A percentile compares a stretch with the other conserved stretches of the same genome.
Conservation (phyloP, 2,797 vertebrate genomes). For the Epinephelus awoara region DNA sequence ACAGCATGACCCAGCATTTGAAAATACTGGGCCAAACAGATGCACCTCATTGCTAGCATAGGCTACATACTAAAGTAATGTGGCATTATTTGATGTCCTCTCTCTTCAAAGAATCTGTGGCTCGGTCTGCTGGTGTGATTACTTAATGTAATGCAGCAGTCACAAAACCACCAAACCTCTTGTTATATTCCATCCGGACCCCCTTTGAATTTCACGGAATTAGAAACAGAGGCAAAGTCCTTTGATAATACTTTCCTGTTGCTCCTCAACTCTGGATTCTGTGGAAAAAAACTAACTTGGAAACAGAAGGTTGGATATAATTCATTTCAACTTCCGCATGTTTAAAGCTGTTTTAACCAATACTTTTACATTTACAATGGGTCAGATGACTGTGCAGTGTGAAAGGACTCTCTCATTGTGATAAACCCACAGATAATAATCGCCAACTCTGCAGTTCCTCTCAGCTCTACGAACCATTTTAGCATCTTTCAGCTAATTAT, state of each 20-base stretch:
- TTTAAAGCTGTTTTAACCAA: not conserved
- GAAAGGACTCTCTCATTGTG: not conserved
- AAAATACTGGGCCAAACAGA: not conserved
- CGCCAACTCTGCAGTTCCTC: not conserved
- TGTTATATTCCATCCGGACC: slow-evolving; percentile 15
- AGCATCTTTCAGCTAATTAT: not conserved
- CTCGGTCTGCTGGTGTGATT: slow-evolving; percentile 8
- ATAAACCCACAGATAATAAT: not conserved
- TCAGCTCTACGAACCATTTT: not conserved
- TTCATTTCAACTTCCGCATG: not conserved
- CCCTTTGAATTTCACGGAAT: slow-evolving; percentile 1
- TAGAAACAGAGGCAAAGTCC: slow-evolving; percentile 13
- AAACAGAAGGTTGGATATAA: not conserved
- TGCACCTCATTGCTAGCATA: too few species aligned
- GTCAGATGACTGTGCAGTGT: not conserved
- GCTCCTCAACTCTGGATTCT: not conserved
- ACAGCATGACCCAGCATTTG: not conserved
- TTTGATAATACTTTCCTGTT: not conserved
- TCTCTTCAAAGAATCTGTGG: not conserved
- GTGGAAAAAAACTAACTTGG: not conserved
- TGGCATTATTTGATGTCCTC: not conserved
- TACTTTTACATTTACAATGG: not conserved
- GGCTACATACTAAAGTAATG: too few species aligned
- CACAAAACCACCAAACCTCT: not conserved
- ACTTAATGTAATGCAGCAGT: slow-evolving; percentile 13